Evolutionary conservation across 1,140 invertebrate genomes (phyloP), one percentile per base, ranked within the genome.

Genomic region (Neuroterus valhalla): DNA sequence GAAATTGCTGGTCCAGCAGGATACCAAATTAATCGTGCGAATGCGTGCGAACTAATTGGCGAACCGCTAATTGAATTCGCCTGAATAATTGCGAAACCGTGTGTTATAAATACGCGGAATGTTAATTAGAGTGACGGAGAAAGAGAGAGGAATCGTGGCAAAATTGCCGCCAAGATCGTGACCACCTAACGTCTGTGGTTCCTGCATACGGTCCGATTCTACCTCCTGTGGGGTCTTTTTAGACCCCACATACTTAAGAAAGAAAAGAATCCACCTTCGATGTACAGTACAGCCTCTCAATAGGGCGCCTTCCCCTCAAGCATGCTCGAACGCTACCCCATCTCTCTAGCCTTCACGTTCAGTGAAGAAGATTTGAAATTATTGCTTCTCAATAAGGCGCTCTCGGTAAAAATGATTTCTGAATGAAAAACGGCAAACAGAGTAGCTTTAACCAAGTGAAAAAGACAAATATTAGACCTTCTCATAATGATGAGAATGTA

Each of bases 1-100:
- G 31, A 38, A 38, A 38, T 5, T 8, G 31, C 6, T 38, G 8
- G 31, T 38, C 31, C 31, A 10, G 31, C 31, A 10, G 31, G 31
- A 38, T 38, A 62, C 14, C 14, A 26, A 31, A 62, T 44, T 23
- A 19, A 70, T 31, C 80, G 84, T 79, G 82, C 74, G 80, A 86
- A 85, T 80, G 79, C 79, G 80, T 81, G 77, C 80, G 82, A 83
- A 74, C 82, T 87, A 87, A 88, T 88, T 84, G 85, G 79, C 85
- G 84, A 87, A 87, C 85, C 82, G 81, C 84, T 87, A 87, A 87
- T 87, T 88, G 85, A 88, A 87, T 87, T 75, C 77, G 76, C 67
- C 82, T 86, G 85, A 87, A 87, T 87, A 87, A 87, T 87, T 82
- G 84, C 84, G 69, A 78, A 86, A 84, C 76, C 79, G 81, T 78